Evolutionary conservation across 2,797 vertebrate species (phyloP).

Genomic region (Garrulus glandarius): DNA sequence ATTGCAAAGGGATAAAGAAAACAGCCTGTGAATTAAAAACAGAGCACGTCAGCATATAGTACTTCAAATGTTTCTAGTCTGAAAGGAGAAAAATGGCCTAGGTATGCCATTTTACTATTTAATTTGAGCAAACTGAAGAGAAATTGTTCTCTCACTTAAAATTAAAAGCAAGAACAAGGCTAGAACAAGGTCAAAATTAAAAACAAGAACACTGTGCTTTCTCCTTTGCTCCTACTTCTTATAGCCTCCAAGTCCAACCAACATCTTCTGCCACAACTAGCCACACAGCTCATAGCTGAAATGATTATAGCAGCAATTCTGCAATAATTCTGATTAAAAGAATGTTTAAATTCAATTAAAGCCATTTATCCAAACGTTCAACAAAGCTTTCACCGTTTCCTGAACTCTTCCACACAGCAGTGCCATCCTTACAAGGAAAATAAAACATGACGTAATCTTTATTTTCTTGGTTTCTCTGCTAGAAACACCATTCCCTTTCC

Average conservation of each 20-base stretch:
- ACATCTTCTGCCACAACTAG: background rate
- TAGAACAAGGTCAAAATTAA: background rate
- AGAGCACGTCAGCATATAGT: background rate
- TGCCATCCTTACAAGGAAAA: background rate
- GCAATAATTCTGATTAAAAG: background rate
- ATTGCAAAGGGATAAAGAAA: background rate
- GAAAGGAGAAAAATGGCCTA: background rate
- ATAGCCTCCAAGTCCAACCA: background rate
- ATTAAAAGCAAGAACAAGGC: background rate
- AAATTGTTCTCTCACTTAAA: background rate
- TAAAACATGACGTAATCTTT: rapidly evolving
- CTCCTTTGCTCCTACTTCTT: background rate
- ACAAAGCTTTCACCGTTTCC: background rate
- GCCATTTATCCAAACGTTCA: background rate
- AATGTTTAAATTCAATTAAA: background rate
- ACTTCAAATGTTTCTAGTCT: background rate
- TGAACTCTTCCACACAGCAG: background rate
- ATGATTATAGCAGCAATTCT: background rate
- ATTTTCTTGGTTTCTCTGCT: background rate
- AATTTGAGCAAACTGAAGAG: background rate
- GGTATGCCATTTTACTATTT: background rate
- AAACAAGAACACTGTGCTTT: background rate
- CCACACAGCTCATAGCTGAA: background rate
- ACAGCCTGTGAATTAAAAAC: background rate
- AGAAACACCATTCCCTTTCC: background rate